A percentile compares a stretch with the other conserved stretches of the same genome.
Conservation (phyloP, 2,888 invertebrate species). For the Ariolimax columbianus region DNA sequence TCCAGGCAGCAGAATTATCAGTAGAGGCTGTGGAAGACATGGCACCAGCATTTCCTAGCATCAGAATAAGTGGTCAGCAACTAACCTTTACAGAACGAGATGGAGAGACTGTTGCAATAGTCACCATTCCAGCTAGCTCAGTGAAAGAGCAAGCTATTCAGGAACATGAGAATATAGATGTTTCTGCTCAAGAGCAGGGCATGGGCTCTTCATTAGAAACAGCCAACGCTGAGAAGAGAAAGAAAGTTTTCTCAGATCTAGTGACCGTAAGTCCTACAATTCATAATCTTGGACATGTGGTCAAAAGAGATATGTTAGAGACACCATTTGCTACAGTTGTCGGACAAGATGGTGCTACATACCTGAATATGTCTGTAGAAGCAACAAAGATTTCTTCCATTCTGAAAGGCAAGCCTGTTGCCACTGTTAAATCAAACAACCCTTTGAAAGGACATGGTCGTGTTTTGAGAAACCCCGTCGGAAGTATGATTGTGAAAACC, state of each 20-base stretch:
- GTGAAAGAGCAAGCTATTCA: background rate
- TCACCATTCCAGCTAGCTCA: constrained; percentile 23
- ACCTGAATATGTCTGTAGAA: constrained; percentile 43
- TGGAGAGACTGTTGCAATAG: constrained; percentile 45
- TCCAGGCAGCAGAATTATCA: background rate
- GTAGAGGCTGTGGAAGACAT: background rate
- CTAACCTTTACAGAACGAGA: constrained; percentile 43
- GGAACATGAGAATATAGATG: background rate
- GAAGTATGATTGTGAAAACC: constrained; percentile 39
- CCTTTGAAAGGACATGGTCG: constrained; percentile 42
- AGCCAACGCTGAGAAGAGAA: background rate
- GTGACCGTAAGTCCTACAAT: background rate
- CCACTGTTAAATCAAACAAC: constrained; percentile 16
- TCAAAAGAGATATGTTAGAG: constrained; percentile 9
- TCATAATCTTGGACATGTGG: constrained; percentile 21
- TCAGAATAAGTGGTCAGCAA: constrained; percentile 33
- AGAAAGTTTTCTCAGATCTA: background rate
- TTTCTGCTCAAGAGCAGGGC: background rate
- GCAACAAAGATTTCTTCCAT: constrained; percentile 38
- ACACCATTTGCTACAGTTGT: constrained; percentile 32
- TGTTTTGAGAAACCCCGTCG: constrained; percentile 24
- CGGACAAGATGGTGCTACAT: constrained; percentile 32
- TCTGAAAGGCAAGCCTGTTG: constrained; percentile 31
- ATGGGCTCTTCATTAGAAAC: background rate
- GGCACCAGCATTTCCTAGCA: background rate